These are phyloP conservation scores for Alethe castanea DNA, from an alignment of 2,113 vertebrate species.

Conservation along the genomic window DNA sequence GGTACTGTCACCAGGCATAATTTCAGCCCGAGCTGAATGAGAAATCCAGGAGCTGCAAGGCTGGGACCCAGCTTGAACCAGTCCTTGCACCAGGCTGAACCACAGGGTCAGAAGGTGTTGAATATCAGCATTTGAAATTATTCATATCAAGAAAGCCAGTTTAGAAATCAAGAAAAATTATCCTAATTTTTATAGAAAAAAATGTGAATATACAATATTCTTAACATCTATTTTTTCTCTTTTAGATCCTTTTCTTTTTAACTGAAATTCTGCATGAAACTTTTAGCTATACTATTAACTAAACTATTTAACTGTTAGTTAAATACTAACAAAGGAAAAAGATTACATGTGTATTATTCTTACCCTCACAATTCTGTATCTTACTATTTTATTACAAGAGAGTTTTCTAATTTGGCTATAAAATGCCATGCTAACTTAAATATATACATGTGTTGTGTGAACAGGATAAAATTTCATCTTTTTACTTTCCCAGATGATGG, in stretches of 20 bases:
- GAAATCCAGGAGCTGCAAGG: background rate
- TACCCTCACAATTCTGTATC: background rate
- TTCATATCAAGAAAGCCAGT: background rate
- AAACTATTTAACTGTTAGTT: background rate
- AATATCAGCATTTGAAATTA: background rate
- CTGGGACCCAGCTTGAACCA: background rate
- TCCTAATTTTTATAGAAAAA: background rate
- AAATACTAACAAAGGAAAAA: background rate
- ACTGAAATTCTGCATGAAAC: background rate
- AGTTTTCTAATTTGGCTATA: background rate
- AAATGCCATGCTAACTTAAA: background rate
- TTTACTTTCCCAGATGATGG: background rate
- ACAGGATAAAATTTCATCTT: background rate
- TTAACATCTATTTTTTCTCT: background rate
- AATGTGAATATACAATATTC: background rate
- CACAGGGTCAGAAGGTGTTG: background rate
- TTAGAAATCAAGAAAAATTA: background rate
- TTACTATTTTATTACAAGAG: background rate
- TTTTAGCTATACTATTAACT: background rate
- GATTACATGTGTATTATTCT: rapidly evolving
- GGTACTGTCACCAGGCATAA: no score
- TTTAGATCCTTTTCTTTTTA: background rate
- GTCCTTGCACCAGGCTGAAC: background rate
- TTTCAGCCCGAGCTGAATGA: no score
- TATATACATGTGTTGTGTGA: rapidly evolving